Evolutionary conservation across 1,140 invertebrate species (phyloP).

Genomic region (Holcopasites calliopsidis): DNA sequence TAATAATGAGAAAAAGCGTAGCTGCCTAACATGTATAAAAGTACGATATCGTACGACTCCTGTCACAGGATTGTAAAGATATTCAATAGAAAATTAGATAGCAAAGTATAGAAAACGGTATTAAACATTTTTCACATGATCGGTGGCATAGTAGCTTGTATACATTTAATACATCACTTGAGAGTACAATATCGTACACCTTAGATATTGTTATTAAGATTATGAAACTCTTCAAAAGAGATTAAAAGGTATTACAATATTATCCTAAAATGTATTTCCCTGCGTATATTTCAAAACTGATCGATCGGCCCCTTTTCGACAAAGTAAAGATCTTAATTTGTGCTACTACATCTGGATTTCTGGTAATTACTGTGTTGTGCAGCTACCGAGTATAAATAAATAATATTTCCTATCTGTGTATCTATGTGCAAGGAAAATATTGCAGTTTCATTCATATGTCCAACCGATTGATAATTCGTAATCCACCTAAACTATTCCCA

Average conservation of each 20-base stretch:
- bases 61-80: constrained; percentile 18
- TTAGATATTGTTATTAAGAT: constrained; percentile 25
- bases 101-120: not conserved
- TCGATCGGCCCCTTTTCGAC: not conserved
- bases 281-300: not conserved
- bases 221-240: constrained; percentile 23
- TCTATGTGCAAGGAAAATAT: constrained; percentile 54
- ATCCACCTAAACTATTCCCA: constrained; percentile 6
- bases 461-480: not conserved
- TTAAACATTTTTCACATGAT: not conserved
- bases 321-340: constrained; percentile 26
- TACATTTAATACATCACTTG: not conserved
- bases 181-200: constrained; percentile 10
- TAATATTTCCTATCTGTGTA: constrained; percentile 63
- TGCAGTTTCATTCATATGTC: constrained; percentile 21
- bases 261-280: constrained; percentile 27
- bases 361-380: constrained; percentile 60
- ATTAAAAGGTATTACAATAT: constrained; percentile 23
- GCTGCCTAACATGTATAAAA: constrained; percentile 1
- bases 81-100: not conserved
- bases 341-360: constrained; percentile 54
- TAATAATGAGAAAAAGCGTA: constrained; percentile 23
- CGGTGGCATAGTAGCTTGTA: not conserved
- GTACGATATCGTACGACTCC: constrained; percentile 23
- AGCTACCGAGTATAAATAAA: constrained; percentile 63